Evolutionary conservation across 2,888 invertebrate genomes (phyloP).

Genomic region (Yponomeuta evonymella): DNA sequence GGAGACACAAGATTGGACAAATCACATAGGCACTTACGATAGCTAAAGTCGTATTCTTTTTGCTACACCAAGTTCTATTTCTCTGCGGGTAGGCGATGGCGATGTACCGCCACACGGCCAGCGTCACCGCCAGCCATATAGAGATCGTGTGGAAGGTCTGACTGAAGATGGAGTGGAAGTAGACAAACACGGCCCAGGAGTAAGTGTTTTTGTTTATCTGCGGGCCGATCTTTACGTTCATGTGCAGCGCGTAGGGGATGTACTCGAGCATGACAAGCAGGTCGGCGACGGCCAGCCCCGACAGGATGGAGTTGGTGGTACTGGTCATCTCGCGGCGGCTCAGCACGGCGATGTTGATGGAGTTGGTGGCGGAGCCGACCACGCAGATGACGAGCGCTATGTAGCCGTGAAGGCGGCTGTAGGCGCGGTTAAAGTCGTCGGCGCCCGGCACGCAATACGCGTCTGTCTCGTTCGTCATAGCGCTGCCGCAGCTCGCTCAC

Average conservation of each 20-base stretch:
- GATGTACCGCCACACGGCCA: slow-evolving; percentile 95
- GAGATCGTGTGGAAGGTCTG: slow-evolving; percentile 94
- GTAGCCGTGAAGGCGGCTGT: slow-evolving; percentile 88
- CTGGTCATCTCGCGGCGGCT: slow-evolving; percentile 93
- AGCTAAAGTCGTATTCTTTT: slow-evolving; percentile 84
- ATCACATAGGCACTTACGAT: slow-evolving; percentile 87
- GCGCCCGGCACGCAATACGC: slow-evolving; percentile 76
- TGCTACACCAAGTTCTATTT: slow-evolving; percentile 88
- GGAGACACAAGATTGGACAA: slow-evolving; percentile 89
- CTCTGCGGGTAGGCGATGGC: slow-evolving; percentile 89
- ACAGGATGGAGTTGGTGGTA: slow-evolving; percentile 93
- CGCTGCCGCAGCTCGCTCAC: slow-evolving; percentile 4
- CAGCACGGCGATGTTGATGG: slow-evolving; percentile 93
- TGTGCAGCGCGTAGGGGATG: slow-evolving; percentile 91
- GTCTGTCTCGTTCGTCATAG: slow-evolving; percentile 60
- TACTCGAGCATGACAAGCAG: slow-evolving; percentile 96
- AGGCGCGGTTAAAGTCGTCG: slow-evolving; percentile 78
- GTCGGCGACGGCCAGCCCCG: slow-evolving; percentile 93
- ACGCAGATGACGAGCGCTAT: slow-evolving; percentile 90
- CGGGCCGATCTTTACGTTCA: slow-evolving; percentile 80
- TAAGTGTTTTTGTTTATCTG: slow-evolving; percentile 77
- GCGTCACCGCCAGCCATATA: slow-evolving; percentile 92
- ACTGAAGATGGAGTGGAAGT: slow-evolving; percentile 92
- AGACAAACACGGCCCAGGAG: slow-evolving; percentile 88
- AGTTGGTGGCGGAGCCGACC: slow-evolving; percentile 92